phyloP scores from a whole-genome alignment of 2,797 vertebrate genomes.

The Rachycentron canadum region DNA sequence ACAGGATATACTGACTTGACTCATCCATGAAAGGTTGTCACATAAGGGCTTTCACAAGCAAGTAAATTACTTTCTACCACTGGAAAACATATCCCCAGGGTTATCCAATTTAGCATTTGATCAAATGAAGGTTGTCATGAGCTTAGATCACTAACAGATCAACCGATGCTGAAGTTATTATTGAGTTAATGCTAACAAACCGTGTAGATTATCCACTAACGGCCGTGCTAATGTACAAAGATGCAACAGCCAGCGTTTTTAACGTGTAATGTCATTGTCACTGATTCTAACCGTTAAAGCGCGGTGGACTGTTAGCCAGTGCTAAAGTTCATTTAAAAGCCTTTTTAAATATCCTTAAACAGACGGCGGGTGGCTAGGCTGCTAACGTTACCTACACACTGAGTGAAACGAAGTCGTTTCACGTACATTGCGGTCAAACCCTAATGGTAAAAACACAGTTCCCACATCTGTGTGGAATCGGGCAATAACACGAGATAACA shows the following conservation, averaged over 20 bases:
- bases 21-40: not conserved
- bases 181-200: not conserved
- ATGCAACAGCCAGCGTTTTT: not conserved
- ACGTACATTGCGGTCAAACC: not conserved
- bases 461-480: fast-evolving
- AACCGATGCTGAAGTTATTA: slow-evolving; percentile 10
- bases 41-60: not conserved
- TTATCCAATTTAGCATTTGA: not conserved
- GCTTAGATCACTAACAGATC: not conserved
- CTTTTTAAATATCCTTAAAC: slow-evolving; percentile 16
- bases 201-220: not conserved
- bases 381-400: slow-evolving; percentile 41
- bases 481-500: not conserved
- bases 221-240: not conserved
- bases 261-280: no score
- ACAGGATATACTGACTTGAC: not conserved
- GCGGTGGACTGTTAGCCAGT: not conserved
- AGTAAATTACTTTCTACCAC: not conserved
- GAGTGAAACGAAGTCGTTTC: not conserved
- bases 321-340: slow-evolving; percentile 15
- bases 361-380: slow-evolving; percentile 34
- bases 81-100: not conserved
- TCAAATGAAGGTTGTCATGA: not conserved
- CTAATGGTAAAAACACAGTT: not conserved
- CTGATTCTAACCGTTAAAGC: not conserved